Percentiles rank a stretch among this genome's conserved stretches.
Evolutionary conservation across 2,113 vertebrate species (phyloP).

Genomic region (Microtus pennsylvanicus): DNA sequence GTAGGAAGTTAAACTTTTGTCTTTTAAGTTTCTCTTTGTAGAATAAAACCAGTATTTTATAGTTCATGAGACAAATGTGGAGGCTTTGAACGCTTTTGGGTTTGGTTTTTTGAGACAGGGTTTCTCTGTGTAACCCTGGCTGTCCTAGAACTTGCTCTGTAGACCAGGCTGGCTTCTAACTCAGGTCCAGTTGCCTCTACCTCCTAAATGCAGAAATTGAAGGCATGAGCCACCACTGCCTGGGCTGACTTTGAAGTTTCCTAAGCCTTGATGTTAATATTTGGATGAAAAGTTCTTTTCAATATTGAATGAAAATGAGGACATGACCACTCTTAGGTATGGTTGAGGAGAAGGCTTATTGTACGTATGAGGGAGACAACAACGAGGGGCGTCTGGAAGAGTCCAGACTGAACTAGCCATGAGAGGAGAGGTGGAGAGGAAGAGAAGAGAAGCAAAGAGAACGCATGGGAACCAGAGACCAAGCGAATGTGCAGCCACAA

Average conservation of each 20-base stretch:
- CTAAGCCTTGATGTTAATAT: slow-evolving; percentile 39
- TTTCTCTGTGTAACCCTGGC: background rate
- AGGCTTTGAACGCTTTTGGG: background rate
- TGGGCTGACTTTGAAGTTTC: background rate
- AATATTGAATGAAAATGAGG: background rate
- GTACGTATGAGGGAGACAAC: background rate
- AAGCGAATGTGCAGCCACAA: background rate
- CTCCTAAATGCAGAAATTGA: background rate
- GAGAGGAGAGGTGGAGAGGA: background rate
- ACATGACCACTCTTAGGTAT: background rate
- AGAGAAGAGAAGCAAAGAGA: background rate
- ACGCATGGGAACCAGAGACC: background rate
- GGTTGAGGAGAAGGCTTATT: background rate
- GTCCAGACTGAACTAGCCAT: background rate
- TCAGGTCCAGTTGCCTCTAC: background rate
- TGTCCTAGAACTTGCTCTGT: background rate
- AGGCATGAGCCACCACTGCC: background rate
- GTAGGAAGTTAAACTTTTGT: slow-evolving; percentile 43
- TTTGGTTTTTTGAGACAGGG: background rate
- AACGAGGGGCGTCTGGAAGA: background rate
- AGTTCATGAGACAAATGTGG: slow-evolving; percentile 38
- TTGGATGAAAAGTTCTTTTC: slow-evolving; percentile 59
- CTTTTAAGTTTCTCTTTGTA: slow-evolving; percentile 19
- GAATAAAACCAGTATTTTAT: slow-evolving; percentile 26
- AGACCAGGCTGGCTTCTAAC: background rate